Percentiles rank a stretch among this genome's conserved stretches.
These are phyloP conservation scores for Cardiocondyla obscurior DNA, from an alignment of 1,140 invertebrate species.

Conservation along the genomic window DNA sequence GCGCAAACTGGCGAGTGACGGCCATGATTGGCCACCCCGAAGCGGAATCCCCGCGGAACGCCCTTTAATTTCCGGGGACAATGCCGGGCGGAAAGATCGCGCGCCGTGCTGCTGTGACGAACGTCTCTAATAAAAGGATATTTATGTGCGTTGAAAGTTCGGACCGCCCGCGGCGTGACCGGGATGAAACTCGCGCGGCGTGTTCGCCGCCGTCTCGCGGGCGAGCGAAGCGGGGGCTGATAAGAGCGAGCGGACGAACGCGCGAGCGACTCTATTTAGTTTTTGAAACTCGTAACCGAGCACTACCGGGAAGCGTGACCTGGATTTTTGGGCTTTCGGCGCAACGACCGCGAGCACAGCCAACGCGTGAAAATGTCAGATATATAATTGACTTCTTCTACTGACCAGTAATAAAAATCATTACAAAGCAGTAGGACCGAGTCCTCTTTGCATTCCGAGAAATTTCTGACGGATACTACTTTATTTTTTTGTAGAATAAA, in stretches of 20 bases:
- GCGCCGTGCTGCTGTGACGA: slow-evolving; percentile 36
- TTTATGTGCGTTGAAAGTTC: slow-evolving; percentile 65
- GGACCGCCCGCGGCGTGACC: slow-evolving; percentile 30
- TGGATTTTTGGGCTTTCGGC: neutral
- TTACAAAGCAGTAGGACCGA: neutral
- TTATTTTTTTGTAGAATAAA: neutral
- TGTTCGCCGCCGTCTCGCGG: slow-evolving; percentile 11
- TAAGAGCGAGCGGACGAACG: neutral
- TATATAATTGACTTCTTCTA: slow-evolving; percentile 9
- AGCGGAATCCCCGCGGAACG: slow-evolving; percentile 54
- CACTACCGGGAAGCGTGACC: neutral
- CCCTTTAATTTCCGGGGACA: slow-evolving; percentile 71
- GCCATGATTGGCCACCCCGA: slow-evolving; percentile 31
- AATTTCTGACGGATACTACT: neutral
- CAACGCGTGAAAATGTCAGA: neutral
- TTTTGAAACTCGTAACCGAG: slow-evolving; percentile 29
- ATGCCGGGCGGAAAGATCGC: slow-evolving; percentile 50
- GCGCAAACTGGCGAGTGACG: neutral
- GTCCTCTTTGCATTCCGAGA: neutral
- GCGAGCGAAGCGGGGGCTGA: neutral
- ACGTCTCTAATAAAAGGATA: slow-evolving; percentile 66
- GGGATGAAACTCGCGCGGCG: slow-evolving; percentile 25
- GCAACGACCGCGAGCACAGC: neutral
- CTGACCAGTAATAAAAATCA: neutral
- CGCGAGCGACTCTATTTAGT: slow-evolving; percentile 43